Base-by-base conservation (phyloP, 2,797 vertebrate genomes). In the Florisuga fusca region DNA sequence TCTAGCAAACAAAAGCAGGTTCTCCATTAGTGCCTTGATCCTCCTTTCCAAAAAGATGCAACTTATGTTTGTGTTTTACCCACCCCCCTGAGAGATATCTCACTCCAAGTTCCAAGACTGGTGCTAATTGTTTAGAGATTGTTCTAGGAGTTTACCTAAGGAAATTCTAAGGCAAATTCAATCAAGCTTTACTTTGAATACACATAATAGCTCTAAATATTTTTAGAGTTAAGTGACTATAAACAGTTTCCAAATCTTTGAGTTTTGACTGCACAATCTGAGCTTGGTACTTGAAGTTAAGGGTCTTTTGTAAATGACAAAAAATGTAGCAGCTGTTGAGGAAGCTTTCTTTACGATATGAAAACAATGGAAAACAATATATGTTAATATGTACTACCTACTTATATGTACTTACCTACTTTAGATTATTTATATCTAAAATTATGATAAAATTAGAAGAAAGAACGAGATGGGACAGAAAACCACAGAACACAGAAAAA, bases 131-230 rank as follows among this genome's bases (percentile, higher is more conserved):
- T 61, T 77, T 66, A 61, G 54, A 53, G 36, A 75, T 72, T 68
- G 46, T 23, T 46, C 55, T 51, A n/a, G 4, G 61, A 50, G 17
- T 80, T 93, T 89, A 29, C 48, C 63, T 81, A 57, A 77, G 72
- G 75, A 86, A 91, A 89, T 91, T 74, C 58, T 57, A 77, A 87
- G 41, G n/a, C 23, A 92, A 93, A 87, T 80, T 74, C 58, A 93
- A 50, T 77, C 75, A 87, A 74, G 12, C 10, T 82, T 84, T 85
- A 64, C 41, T 91, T 71, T 87, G 68, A 87, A 77, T 71, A 67
- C 4, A 12, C 29, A 55, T 31, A 89, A 93, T 33, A 10, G 21
- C 41, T 73, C 48, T 82, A 93, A 80, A 66, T 77, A 73, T 82
- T 80, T 73, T 84, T 79, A 67, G 5, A 59, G 27, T 62, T 78